phyloP scores from a whole-genome alignment of 2,888 invertebrate species.

The Mongoloraphidia duomilia region DNA sequence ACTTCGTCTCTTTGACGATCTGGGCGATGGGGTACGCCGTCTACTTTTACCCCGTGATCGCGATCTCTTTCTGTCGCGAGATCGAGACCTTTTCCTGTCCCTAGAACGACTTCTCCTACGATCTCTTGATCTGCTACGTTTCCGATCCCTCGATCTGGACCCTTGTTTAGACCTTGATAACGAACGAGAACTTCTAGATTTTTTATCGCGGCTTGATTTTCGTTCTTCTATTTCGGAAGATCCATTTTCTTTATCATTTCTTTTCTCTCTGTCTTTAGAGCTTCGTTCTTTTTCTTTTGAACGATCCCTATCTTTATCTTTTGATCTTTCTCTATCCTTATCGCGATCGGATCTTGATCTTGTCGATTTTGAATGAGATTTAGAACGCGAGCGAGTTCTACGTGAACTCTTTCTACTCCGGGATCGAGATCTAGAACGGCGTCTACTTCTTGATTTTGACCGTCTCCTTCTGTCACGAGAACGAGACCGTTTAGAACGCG shows the following conservation, averaged over 20 bases:
- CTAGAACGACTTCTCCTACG: conserved; percentile 41
- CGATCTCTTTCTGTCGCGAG: conserved; percentile 32
- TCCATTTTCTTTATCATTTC: conserved; percentile 24
- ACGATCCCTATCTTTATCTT: conserved; percentile 12
- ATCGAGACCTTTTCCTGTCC: conserved; percentile 35
- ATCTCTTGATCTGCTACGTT: conserved; percentile 37
- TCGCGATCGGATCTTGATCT: conserved; percentile 16
- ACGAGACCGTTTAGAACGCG: conserved; percentile 34
- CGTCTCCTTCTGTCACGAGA: conserved; percentile 33
- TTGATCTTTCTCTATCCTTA: conserved; percentile 11
- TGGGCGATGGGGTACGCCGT: conserved; percentile 30
- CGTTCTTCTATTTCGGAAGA: conserved; percentile 23
- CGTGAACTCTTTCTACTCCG: conserved; percentile 24
- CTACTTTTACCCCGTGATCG: conserved; percentile 24
- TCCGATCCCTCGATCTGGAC: conserved; percentile 41
- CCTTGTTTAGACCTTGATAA: conserved; percentile 22
- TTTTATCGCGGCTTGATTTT: conserved; percentile 30
- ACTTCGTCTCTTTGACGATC: conserved; percentile 20
- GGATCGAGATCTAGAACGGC: conserved; percentile 24
- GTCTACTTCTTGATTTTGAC: conserved; percentile 23
- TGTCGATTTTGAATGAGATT: conserved; percentile 8
- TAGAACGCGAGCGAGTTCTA: conserved; percentile 19
- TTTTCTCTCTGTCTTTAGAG: conserved; percentile 19
- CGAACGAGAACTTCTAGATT: conserved; percentile 32
- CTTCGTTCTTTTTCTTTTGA: conserved; percentile 10